Evolutionary conservation across 1,140 invertebrate species (phyloP).

Genomic region (Oscheius sp.): DNA sequence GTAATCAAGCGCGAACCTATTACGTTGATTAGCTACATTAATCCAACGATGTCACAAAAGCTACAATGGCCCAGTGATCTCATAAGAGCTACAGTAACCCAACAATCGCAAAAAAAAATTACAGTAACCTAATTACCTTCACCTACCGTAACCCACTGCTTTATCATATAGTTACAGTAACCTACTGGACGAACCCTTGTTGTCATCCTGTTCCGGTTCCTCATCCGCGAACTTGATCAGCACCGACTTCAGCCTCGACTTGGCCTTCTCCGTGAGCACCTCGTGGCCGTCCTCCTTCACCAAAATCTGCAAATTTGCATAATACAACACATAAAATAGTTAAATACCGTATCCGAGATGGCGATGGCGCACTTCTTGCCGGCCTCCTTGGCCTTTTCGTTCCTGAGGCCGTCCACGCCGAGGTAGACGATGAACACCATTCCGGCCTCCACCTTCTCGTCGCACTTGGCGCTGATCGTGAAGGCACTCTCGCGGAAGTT

Average conservation of each 20-base stretch:
- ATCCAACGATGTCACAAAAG: too few relatives aligned
- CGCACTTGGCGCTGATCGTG: conserved; percentile 84
- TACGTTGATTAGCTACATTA: too few relatives aligned
- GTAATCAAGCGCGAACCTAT: too few relatives aligned
- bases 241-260: conserved; percentile 84
- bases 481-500: conserved; percentile 94
- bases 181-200: conserved; percentile 69
- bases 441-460: conserved; percentile 74
- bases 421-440: conserved; percentile 97
- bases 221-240: conserved; percentile 85
- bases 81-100: too few relatives aligned
- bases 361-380: conserved; percentile 69
- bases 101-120: too few relatives aligned
- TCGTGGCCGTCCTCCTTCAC: conserved; percentile 72
- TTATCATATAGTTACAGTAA: neutral
- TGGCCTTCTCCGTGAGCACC: conserved; percentile 83
- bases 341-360: conserved; percentile 23
- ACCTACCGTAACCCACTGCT: conserved; percentile 61
- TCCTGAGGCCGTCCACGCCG: conserved; percentile 82
- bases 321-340: neutral
- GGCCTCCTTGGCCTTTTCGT: conserved; percentile 75
- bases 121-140: too few relatives aligned
- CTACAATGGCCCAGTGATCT: too few relatives aligned
- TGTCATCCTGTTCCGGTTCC: conserved; percentile 75
- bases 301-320: conserved; percentile 76